A percentile compares a stretch with the other conserved stretches of the same genome.
These are phyloP conservation scores for Geopemphigus sp. DNA, from an alignment of 1,140 invertebrate species.

Conservation along the genomic window DNA sequence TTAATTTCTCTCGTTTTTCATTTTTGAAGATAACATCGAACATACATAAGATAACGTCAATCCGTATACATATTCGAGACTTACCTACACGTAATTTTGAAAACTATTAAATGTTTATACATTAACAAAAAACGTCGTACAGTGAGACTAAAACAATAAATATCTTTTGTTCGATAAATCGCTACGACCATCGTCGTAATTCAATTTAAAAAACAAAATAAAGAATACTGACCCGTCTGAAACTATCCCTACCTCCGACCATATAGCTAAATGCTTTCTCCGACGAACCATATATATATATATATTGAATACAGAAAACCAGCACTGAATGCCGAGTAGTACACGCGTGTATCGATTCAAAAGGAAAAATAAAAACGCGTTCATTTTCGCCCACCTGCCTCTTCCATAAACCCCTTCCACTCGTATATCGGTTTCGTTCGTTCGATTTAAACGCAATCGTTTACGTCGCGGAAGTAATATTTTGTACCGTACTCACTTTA, in stretches of 20 bases:
- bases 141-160: too few species aligned
- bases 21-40: too few species aligned
- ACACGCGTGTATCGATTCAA: slow-evolving; percentile 9
- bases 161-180: too few species aligned
- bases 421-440: not conserved
- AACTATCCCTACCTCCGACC: not conserved
- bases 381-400: slow-evolving; percentile 11
- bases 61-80: too few species aligned
- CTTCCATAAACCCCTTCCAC: too few species aligned
- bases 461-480: slow-evolving; percentile 7
- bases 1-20: too few species aligned
- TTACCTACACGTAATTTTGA: too few species aligned
- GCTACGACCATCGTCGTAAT: not conserved
- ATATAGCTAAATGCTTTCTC: not conserved
- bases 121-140: too few species aligned
- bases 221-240: not conserved
- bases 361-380: slow-evolving; percentile 20
- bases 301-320: slow-evolving; percentile 2
- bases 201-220: not conserved
- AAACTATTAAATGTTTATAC: too few species aligned
- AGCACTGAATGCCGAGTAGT: not conserved
- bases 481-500: slow-evolving; percentile 1
- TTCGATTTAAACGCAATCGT: slow-evolving; percentile 24
- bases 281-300: not conserved
- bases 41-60: too few species aligned